Conservation (phyloP, 2,113 vertebrate species). For the Siniperca chuatsi region DNA sequence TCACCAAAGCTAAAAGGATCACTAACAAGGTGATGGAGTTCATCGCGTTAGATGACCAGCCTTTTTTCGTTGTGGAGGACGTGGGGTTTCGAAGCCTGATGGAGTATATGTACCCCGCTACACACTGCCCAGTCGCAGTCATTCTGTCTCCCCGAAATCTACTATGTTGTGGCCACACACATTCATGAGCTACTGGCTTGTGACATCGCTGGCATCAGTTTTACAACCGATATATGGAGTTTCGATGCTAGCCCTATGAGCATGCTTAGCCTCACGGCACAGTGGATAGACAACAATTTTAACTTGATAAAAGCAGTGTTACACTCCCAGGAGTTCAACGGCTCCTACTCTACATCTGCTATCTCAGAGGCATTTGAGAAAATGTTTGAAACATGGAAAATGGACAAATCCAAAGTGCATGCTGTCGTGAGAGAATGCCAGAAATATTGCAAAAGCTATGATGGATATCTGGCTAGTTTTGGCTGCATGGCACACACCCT, state of each 20-base stretch:
- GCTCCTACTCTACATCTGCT: not conserved
- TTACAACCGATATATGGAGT: not conserved
- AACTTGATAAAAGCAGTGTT: not conserved
- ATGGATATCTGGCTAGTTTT: not conserved
- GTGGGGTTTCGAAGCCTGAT: too few species aligned
- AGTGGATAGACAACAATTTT: not conserved
- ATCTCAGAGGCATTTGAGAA: not conserved
- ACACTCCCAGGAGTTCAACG: not conserved
- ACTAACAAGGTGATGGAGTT: too few species aligned
- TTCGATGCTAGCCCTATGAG: not conserved
- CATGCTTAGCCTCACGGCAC: not conserved
- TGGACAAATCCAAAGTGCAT: not conserved
- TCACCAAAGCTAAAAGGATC: too few species aligned
- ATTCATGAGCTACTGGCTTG: too few species aligned
- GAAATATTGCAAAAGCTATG: not conserved
- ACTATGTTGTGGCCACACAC: too few species aligned
- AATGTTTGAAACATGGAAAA: not conserved
- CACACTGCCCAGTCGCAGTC: too few species aligned
- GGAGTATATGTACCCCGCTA: too few species aligned
- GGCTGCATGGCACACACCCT: not conserved
- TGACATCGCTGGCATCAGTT: too few species aligned
- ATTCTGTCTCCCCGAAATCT: too few species aligned
- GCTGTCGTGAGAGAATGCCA: not conserved
- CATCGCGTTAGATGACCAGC: too few species aligned
- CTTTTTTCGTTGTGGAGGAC: too few species aligned